Conservation (phyloP, 1,140 invertebrate species). For the Hestina assimilis region DNA sequence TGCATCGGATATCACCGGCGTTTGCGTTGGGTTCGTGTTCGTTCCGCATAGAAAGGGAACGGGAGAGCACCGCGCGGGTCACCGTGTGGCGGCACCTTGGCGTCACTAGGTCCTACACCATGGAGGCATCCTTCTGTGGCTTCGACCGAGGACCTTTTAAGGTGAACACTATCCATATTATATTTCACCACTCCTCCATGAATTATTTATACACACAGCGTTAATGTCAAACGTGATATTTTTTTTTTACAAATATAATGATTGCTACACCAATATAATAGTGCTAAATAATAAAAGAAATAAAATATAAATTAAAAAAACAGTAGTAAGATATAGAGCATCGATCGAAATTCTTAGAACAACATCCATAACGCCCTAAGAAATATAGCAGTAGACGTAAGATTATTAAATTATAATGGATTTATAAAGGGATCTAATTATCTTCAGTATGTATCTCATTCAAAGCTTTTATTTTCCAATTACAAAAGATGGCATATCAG, state of each 20-base stretch:
- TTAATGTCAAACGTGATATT: too few species aligned
- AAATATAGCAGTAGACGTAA: neutral
- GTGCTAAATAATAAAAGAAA: too few species aligned
- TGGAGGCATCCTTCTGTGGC: conserved; percentile 93
- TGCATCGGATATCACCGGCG: conserved; percentile 83
- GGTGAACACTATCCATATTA: conserved; percentile 60
- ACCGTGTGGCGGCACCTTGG: conserved; percentile 91
- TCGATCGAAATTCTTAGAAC: too few species aligned
- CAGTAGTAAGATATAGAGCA: too few species aligned
- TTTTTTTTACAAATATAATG: too few species aligned
- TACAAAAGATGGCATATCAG: conserved; percentile 55
- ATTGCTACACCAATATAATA: too few species aligned
- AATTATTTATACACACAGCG: too few species aligned
- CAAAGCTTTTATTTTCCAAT: conserved; percentile 44
- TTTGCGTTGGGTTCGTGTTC: conserved; percentile 88
- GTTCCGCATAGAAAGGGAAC: conserved; percentile 87
- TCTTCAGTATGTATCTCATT: conserved; percentile 18
- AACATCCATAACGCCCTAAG: neutral
- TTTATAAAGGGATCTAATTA: conserved; percentile 14
- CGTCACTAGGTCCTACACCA: conserved; percentile 86
- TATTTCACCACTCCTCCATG: too few species aligned
- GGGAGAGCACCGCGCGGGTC: conserved; percentile 91
- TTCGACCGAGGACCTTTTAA: conserved; percentile 88
- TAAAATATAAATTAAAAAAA: too few species aligned
- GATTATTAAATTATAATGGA: conserved; percentile 11